Base-by-base conservation (phyloP, 2,113 vertebrate genomes). In the Trogon melanurus region DNA sequence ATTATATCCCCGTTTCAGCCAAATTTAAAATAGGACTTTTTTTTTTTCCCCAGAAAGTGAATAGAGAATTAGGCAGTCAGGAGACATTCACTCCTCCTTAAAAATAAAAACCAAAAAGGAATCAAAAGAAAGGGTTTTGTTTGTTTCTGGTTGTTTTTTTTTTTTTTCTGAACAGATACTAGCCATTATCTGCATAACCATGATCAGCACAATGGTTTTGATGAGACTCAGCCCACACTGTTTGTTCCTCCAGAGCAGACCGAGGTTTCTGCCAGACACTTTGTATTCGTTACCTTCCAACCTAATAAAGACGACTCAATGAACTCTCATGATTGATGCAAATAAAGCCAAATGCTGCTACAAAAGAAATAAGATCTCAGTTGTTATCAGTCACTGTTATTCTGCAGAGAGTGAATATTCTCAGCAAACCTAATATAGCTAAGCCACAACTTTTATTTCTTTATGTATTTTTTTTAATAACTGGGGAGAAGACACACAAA, bases 191-290 rank as follows among this genome's bases (percentile, higher is more conserved):
- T 78, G 34, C 66, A 60, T 56, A 91, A 84, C 83, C 47, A 86
- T 56, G 65, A 95, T 93, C 65, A 95, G 61, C 76, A 96, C 93
- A 96, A 96, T 95, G 80, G 83, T 69, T 93, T 84, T 97, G 94
- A 97, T 96, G 96, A 97, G 95, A 78, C 91, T 86, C 91, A 87
- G 69, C 91, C 86, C 76, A 93, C 88, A 83, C 50, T 89, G 73
- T 78, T 93, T 95, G 61, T 45, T 95, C 61, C 69, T 84, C 76
- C 57, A 88, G 91, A 91, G 75, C 18, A 94, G 56, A 88, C 32
- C 1, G 17, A 90, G 65, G 88, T 93, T 89, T 89, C 83, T 96
- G 94, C 91, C 93, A 93, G 61, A 29, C 32, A 6, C 72, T 85
- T 75, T 81, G 34, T 80, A 81, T 95, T 95, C 1, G 2, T 79